These are phyloP conservation scores for Nysson spinosus DNA, from an alignment of 2,888 invertebrate species.

Conservation along the genomic window DNA sequence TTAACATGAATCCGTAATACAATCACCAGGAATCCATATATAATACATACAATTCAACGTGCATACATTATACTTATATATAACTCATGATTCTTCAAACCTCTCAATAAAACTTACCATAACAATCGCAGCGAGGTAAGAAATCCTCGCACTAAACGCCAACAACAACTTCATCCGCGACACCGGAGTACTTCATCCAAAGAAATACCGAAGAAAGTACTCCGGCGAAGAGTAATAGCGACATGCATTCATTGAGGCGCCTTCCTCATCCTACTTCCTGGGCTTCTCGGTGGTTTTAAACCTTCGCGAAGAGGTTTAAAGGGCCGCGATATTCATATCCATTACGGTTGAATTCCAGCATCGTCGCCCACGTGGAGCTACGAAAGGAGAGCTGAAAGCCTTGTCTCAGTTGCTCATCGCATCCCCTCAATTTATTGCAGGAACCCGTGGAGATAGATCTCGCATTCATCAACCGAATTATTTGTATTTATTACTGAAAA, in stretches of 20 bases:
- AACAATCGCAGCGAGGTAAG: too few species aligned
- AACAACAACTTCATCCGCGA: not conserved
- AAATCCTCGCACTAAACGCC: too few species aligned
- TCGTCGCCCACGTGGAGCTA: slow-evolving; percentile 47
- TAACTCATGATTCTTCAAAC: too few species aligned
- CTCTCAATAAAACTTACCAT: too few species aligned
- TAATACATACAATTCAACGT: too few species aligned
- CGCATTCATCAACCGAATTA: slow-evolving; percentile 69
- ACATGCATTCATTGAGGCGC: slow-evolving; percentile 5
- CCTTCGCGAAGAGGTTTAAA: slow-evolving; percentile 17
- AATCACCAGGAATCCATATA: too few species aligned
- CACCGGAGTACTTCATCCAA: not conserved
- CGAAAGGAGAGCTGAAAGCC: slow-evolving; percentile 16
- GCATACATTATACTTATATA: too few species aligned
- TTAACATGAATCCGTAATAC: too few species aligned
- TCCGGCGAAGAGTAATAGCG: slow-evolving; percentile 28
- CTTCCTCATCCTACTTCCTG: slow-evolving; percentile 7
- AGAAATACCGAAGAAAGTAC: not conserved
- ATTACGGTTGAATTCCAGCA: slow-evolving; percentile 50
- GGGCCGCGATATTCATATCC: slow-evolving; percentile 47
- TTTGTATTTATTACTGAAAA: slow-evolving; percentile 69
- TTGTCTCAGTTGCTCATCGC: slow-evolving; percentile 54
- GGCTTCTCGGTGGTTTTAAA: slow-evolving; percentile 8
- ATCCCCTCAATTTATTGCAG: slow-evolving; percentile 58
- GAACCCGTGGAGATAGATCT: slow-evolving; percentile 62